Percentiles rank a stretch among this genome's conserved stretches.
Conservation (phyloP, 2,113 vertebrate species). For the Ceyx cyanopectus region DNA sequence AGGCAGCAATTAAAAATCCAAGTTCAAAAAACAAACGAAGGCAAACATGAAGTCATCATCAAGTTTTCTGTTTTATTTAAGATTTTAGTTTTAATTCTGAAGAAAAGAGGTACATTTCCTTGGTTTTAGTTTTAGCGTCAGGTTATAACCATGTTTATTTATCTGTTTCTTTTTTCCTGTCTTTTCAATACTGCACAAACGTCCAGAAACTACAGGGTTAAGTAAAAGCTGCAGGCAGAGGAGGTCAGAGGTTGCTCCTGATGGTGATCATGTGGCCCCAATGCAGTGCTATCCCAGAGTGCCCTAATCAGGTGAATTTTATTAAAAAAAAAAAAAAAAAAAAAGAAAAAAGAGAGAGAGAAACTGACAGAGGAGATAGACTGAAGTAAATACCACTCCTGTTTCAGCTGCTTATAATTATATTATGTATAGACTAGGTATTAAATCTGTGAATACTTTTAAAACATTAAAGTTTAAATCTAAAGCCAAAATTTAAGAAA, state of each 20-base stretch:
- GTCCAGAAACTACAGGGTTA: slow-evolving; percentile 87
- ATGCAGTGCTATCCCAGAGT: slow-evolving; percentile 82
- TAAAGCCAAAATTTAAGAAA: slow-evolving; percentile 79
- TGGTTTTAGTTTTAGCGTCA: slow-evolving; percentile 87
- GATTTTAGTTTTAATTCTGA: slow-evolving; percentile 98
- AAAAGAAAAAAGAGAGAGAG: slow-evolving; percentile 65
- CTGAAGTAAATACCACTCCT: slow-evolving; percentile 76
- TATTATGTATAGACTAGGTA: slow-evolving; percentile 74
- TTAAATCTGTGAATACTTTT: slow-evolving; percentile 82
- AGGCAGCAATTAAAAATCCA: not conserved
- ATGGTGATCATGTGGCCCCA: slow-evolving; percentile 79
- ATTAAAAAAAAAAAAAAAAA: slow-evolving; percentile 2
- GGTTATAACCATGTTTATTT: slow-evolving; percentile 88
- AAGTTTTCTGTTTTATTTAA: slow-evolving; percentile 99
- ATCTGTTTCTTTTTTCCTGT: slow-evolving; percentile 88
- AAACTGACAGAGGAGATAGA: slow-evolving; percentile 76
- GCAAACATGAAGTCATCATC: slow-evolving; percentile 75
- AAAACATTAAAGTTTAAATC: slow-evolving; percentile 80
- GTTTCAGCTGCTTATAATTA: slow-evolving; percentile 79
- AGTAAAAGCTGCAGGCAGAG: slow-evolving; percentile 86
- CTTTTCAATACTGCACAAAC: slow-evolving; percentile 94
- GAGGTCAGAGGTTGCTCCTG: slow-evolving; percentile 84
- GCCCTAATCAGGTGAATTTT: slow-evolving; percentile 69
- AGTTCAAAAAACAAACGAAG: slow-evolving; percentile 45
- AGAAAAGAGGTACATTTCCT: slow-evolving; percentile 96